Evolutionary conservation across 1,140 invertebrate genomes (phyloP).

Genomic region (Leptopilina boulardi): DNA sequence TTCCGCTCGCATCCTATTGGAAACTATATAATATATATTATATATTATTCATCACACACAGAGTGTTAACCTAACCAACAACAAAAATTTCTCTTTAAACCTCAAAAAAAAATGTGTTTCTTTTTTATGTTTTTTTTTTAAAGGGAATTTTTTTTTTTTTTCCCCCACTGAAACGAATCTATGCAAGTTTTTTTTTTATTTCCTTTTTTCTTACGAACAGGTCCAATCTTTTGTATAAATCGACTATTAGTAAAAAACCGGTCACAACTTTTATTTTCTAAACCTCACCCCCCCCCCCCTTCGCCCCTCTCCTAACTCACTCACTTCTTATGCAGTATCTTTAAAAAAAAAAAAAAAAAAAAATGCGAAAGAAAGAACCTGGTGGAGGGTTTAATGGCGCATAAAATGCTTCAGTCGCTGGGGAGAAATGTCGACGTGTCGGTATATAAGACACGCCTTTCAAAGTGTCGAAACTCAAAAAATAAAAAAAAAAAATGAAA

Average conservation of each 20-base stretch:
- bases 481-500: constrained; percentile 22
- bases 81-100: not conserved
- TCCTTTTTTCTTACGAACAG: too few species aligned
- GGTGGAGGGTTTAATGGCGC: constrained; percentile 43
- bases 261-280: not conserved
- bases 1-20: constrained; percentile 29
- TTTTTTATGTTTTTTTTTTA: not conserved
- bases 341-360: too few species aligned
- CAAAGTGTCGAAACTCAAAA: not conserved
- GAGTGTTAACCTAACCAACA: too few species aligned
- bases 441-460: constrained; percentile 16
- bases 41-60: not conserved
- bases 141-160: not conserved
- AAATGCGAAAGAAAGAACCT: constrained; percentile 33
- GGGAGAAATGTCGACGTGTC: constrained; percentile 24
- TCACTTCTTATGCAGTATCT: not conserved
- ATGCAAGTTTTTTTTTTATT: not conserved
- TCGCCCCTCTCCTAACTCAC: not conserved
- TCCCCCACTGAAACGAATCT: not conserved
- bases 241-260: not conserved
- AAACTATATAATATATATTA: too few species aligned
- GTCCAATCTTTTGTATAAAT: not conserved
- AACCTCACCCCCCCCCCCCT: not conserved
- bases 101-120: not conserved
- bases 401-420: constrained; percentile 44